Conservation (phyloP, 2,888 invertebrate genomes). For the Rotaria socialis region DNA sequence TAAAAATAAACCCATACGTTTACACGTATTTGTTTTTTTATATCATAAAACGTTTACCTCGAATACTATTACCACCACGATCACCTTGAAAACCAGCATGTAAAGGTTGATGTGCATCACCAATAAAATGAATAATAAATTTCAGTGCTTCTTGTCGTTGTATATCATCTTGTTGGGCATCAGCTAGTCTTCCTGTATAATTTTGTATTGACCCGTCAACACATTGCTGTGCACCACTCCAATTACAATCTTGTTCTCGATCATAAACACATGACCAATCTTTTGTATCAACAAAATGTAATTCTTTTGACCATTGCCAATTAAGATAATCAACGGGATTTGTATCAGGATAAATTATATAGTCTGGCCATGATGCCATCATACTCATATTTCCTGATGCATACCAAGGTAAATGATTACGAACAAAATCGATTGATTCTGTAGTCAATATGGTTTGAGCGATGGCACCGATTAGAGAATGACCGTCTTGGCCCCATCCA, state of each 20-base stretch:
- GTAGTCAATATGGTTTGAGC: background rate
- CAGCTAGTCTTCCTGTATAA: background rate
- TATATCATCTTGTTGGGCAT: slow-evolving; percentile 11
- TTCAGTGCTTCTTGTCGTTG: slow-evolving; percentile 27
- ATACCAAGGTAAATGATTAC: slow-evolving; percentile 35
- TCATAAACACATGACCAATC: slow-evolving; percentile 21
- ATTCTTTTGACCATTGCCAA: slow-evolving; percentile 24
- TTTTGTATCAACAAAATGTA: slow-evolving; percentile 24
- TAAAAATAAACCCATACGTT: background rate
- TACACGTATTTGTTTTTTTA: too few relatives aligned
- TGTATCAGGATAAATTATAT: slow-evolving; percentile 25
- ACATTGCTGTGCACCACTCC: background rate
- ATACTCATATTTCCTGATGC: slow-evolving; percentile 24
- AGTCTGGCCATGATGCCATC: slow-evolving; percentile 26
- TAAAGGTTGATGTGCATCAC: slow-evolving; percentile 35
- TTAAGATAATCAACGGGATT: slow-evolving; percentile 34
- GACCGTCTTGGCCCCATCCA: background rate
- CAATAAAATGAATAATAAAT: slow-evolving; percentile 28
- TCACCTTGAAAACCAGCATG: slow-evolving; percentile 12
- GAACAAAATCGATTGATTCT: background rate
- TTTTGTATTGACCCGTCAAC: slow-evolving; percentile 28
- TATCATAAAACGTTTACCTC: background rate
- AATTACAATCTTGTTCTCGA: slow-evolving; percentile 11
- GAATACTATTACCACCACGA: slow-evolving; percentile 36
- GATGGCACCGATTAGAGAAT: background rate